phyloP scores from a whole-genome alignment of 1,140 invertebrate genomes.

The Campoletis sonorensis region DNA sequence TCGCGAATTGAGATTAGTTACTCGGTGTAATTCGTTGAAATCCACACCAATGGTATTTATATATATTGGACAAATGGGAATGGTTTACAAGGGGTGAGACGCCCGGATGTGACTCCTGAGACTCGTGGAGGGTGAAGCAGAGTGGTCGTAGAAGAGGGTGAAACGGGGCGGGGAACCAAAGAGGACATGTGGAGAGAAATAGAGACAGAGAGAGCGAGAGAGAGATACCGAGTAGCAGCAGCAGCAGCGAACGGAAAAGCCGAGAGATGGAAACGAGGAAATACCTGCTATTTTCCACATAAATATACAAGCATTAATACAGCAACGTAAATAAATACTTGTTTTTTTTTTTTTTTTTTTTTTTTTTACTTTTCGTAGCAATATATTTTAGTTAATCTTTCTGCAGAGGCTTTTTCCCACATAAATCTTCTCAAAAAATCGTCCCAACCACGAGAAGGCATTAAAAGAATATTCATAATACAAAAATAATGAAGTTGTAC shows the following conservation, averaged over 20 bases:
- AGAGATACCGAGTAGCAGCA: neutral
- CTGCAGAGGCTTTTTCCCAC: neutral
- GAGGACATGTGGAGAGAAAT: neutral
- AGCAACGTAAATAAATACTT: neutral
- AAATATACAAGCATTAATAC: conserved; percentile 17
- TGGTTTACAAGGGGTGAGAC: conserved; percentile 3
- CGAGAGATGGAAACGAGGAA: neutral
- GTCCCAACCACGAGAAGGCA: neutral
- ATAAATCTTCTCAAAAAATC: conserved; percentile 1
- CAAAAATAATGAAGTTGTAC: neutral
- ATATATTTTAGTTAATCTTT: conserved; percentile 17
- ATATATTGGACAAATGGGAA: neutral
- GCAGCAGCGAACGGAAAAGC: neutral
- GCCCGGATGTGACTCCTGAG: conserved; percentile 47
- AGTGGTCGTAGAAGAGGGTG: conserved; percentile 15
- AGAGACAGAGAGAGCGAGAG: conserved; percentile 24
- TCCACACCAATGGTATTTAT: neutral
- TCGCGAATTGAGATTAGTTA: conserved; percentile 38
- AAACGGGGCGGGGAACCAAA: neutral
- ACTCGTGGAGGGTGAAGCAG: conserved; percentile 52
- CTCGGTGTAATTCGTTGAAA: conserved; percentile 33
- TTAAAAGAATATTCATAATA: conserved; percentile 9
- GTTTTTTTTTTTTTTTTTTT: too few relatives aligned
- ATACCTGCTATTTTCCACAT: conserved; percentile 18
- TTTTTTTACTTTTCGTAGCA: conserved; percentile 1